Evolutionary conservation across 2,113 vertebrate genomes (phyloP).

Genomic region (Rhegmatorhina hoffmannsi): DNA sequence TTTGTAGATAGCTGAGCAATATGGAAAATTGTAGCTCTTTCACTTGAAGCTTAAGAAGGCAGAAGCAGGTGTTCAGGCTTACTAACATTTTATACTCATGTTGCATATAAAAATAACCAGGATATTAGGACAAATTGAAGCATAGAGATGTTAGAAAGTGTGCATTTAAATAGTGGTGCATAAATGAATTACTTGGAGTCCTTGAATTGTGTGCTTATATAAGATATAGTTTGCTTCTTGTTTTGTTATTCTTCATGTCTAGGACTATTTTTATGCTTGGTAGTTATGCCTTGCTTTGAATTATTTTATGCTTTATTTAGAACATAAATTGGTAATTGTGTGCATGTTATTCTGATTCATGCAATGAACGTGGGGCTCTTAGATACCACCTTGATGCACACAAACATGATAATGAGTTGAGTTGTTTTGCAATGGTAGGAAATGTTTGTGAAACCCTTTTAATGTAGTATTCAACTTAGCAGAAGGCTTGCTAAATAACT

Average conservation of each 20-base stretch:
- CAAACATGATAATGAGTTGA: background rate
- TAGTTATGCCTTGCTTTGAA: background rate
- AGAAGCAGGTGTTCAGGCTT: background rate
- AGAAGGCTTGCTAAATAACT: background rate
- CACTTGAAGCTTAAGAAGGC: background rate
- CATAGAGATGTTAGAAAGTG: background rate
- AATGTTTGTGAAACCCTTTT: background rate
- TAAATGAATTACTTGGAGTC: background rate
- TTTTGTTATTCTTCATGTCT: background rate
- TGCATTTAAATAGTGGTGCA: background rate
- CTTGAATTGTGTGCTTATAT: background rate
- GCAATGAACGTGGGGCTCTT: background rate
- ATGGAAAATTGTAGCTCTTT: background rate
- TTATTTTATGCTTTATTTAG: background rate
- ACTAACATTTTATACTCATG: background rate
- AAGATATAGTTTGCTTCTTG: background rate
- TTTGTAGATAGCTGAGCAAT: background rate
- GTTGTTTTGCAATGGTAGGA: background rate
- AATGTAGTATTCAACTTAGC: background rate
- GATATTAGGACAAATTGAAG: background rate
- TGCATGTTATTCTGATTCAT: background rate
- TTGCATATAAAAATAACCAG: background rate
- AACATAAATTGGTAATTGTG: background rate
- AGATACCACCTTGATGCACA: background rate
- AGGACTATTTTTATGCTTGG: background rate